Conservation (phyloP, 2,888 invertebrate species). For the Amblyjoppa fuscipennis region DNA sequence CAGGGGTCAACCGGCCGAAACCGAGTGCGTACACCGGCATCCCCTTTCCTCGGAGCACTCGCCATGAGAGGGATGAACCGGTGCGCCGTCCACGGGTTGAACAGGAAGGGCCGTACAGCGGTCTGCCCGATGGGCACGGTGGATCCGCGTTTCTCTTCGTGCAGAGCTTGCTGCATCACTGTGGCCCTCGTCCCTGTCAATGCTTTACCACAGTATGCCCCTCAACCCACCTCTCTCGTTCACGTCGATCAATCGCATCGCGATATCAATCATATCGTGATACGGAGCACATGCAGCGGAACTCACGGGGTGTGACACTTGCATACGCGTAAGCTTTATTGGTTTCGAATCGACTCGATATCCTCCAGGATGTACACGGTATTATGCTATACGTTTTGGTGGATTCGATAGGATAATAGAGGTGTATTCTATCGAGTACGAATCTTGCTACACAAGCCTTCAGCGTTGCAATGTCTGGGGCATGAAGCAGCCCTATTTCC, state of each 20-base stretch:
- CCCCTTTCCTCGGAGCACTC: slow-evolving; percentile 52
- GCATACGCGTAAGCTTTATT: slow-evolving; percentile 60
- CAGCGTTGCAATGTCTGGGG: neutral
- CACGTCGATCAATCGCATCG: slow-evolving; percentile 78
- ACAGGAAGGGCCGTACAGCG: slow-evolving; percentile 55
- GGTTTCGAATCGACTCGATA: slow-evolving; percentile 50
- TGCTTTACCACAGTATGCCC: slow-evolving; percentile 19
- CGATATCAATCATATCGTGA: slow-evolving; percentile 76
- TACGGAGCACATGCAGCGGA: slow-evolving; percentile 65
- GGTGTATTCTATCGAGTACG: neutral
- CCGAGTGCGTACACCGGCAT: slow-evolving; percentile 76
- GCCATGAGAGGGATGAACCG: slow-evolving; percentile 79
- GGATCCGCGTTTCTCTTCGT: slow-evolving; percentile 67
- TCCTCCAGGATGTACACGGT: slow-evolving; percentile 22
- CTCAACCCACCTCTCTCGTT: slow-evolving; percentile 63
- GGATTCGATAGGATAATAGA: slow-evolving; percentile 24
- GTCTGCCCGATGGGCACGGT: slow-evolving; percentile 65
- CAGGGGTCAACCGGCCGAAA: slow-evolving; percentile 83
- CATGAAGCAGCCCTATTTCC: neutral
- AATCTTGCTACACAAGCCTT: neutral
- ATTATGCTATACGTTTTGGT: neutral
- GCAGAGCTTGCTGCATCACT: slow-evolving; percentile 48
- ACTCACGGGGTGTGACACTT: slow-evolving; percentile 62
- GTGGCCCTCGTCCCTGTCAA: slow-evolving; percentile 59
- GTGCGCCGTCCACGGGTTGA: slow-evolving; percentile 53